Evolutionary conservation across 2,888 invertebrate species (phyloP).

Genomic region (Watsonalla binaria): DNA sequence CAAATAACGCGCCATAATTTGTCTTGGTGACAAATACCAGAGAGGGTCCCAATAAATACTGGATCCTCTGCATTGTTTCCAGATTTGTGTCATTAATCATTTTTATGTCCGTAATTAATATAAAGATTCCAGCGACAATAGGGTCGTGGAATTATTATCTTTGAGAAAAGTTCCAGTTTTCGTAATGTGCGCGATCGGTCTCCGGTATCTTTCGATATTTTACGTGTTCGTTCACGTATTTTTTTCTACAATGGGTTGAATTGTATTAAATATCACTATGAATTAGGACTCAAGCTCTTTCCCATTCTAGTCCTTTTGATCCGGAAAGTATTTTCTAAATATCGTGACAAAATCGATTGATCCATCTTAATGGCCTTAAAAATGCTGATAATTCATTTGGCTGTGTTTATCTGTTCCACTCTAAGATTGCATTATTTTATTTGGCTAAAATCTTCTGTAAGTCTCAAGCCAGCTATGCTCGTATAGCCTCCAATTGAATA

Average conservation of each 20-base stretch:
- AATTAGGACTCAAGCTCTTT: no score
- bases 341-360: no score
- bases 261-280: neutral
- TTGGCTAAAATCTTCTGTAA: no score
- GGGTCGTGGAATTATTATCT: constrained; percentile 38
- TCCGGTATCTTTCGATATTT: constrained; percentile 10
- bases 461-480: no score
- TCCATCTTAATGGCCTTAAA: no score
- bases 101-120: constrained; percentile 76
- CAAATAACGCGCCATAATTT: constrained; percentile 52
- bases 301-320: no score
- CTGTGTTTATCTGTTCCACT: no score
- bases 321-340: no score
- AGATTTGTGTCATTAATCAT: constrained; percentile 70
- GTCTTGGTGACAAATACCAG: constrained; percentile 66
- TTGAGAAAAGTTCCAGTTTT: constrained; percentile 31
- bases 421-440: no score
- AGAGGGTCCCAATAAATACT: constrained; percentile 65
- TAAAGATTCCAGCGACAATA: constrained; percentile 63
- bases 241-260: neutral
- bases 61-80: constrained; percentile 65
- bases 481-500: no score
- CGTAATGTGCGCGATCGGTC: constrained; percentile 13
- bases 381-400: no score
- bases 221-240: neutral